A percentile compares a stretch with the other conserved stretches of the same genome.
Evolutionary conservation across 2,113 vertebrate genomes (phyloP).

Genomic region (Ciconia maguari): DNA sequence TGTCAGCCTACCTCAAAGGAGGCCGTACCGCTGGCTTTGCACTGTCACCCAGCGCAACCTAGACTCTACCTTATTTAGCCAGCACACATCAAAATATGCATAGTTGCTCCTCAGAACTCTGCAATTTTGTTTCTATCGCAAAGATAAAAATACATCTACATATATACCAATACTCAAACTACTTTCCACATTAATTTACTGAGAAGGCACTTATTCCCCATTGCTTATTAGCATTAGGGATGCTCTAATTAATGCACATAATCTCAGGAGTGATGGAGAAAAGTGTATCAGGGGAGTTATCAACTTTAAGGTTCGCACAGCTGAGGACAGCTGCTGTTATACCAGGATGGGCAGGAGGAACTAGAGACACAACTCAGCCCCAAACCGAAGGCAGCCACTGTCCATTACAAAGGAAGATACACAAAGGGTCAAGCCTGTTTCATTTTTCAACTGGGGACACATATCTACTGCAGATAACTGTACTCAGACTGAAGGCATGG

Average conservation of each 20-base stretch:
- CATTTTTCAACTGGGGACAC: not conserved
- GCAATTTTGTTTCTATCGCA: rapidly evolving
- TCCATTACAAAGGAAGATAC: rapidly evolving
- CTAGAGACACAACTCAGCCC: rapidly evolving
- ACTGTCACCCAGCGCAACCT: rapidly evolving
- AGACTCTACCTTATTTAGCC: not conserved
- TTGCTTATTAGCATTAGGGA: conserved; percentile 49
- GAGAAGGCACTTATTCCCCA: not conserved
- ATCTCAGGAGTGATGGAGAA: not conserved
- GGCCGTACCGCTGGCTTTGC: rapidly evolving
- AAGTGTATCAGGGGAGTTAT: not conserved
- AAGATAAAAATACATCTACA: not conserved
- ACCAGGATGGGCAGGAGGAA: not conserved
- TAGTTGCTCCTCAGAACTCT: not conserved
- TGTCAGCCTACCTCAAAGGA: not conserved
- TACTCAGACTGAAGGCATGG: not conserved
- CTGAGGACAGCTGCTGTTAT: not conserved
- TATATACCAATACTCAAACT: rapidly evolving
- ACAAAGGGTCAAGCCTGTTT: rapidly evolving
- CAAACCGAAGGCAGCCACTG: not conserved
- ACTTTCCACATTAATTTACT: not conserved
- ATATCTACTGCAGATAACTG: not conserved
- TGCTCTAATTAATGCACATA: conserved; percentile 44
- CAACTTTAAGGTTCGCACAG: not conserved
- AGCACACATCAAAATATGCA: rapidly evolving